Evolutionary conservation across 2,113 vertebrate genomes (phyloP).

Genomic region (Gobiocypris rarus): DNA sequence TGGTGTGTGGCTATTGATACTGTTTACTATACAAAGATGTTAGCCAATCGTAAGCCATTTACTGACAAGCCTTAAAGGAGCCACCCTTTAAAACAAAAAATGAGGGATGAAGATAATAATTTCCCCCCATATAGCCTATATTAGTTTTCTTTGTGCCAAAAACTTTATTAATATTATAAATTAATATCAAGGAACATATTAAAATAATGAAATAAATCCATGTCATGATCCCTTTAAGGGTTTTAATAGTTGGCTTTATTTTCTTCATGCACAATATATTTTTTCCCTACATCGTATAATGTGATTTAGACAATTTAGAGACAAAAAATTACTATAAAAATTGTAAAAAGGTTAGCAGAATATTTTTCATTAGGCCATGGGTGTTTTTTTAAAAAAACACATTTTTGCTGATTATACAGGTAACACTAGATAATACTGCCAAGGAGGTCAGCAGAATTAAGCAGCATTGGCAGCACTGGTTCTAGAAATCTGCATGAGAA

Average conservation of each 20-base stretch:
- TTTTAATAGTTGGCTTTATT: background rate
- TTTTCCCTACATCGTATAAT: background rate
- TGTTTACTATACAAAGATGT: too few species aligned
- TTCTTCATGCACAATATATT: background rate
- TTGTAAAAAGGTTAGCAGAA: background rate
- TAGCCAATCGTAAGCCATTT: too few species aligned
- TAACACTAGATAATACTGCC: constrained; percentile 22
- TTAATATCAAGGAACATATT: too few species aligned
- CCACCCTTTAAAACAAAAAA: too few species aligned
- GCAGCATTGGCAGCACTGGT: constrained; percentile 58
- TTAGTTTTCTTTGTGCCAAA: too few species aligned
- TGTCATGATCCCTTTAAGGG: background rate
- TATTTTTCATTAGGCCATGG: background rate
- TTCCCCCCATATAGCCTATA: too few species aligned
- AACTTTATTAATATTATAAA: too few species aligned
- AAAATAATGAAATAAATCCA: too few species aligned
- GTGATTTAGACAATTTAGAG: background rate
- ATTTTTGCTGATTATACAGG: constrained; percentile 29
- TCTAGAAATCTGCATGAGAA: constrained; percentile 78
- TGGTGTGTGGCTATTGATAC: too few species aligned
- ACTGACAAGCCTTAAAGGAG: too few species aligned
- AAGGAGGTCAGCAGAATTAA: constrained; percentile 46
- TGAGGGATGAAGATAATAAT: too few species aligned
- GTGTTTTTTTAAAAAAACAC: background rate
- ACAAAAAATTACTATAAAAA: background rate